These are phyloP conservation scores for Rotaria macrura DNA, from an alignment of 2,888 invertebrate genomes.

Conservation along the genomic window DNA sequence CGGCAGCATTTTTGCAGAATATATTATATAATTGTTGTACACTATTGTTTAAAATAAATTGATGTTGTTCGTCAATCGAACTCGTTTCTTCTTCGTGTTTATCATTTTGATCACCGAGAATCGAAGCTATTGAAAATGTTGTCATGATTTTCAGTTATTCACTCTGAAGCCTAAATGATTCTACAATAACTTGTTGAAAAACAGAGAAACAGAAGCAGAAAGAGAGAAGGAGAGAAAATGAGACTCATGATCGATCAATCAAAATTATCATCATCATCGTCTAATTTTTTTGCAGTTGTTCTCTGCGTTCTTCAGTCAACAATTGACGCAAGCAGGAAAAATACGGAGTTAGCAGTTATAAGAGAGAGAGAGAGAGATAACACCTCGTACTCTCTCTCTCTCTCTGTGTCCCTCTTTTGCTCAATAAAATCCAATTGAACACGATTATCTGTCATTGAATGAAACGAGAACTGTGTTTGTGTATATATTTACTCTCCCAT, in stretches of 20 bases:
- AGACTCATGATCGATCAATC: constrained; percentile 2
- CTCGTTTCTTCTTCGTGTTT: not conserved
- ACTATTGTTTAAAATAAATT: not conserved
- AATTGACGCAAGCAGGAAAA: constrained; percentile 1
- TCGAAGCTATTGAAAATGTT: not conserved
- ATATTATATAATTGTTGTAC: not conserved
- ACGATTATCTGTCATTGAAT: not conserved
- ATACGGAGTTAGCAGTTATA: not conserved
- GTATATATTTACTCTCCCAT: constrained; percentile 10
- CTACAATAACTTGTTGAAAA: not conserved
- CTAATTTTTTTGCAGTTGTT: not conserved
- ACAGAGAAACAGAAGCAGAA: not conserved
- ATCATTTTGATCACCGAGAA: not conserved
- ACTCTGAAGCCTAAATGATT: not conserved
- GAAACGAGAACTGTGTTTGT: not conserved
- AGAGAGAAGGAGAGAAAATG: not conserved
- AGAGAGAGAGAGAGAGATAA: not conserved
- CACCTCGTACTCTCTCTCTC: not conserved
- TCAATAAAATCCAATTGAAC: constrained; percentile 11
- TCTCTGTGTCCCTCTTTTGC: not conserved
- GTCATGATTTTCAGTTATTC: constrained; percentile 6
- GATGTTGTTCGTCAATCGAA: not conserved
- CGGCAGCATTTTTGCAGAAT: not conserved
- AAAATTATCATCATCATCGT: constrained; percentile 12
- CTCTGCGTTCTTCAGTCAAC: constrained; percentile 2